Base-by-base conservation (phyloP, 2,113 vertebrate genomes). In the Galbula dea region DNA sequence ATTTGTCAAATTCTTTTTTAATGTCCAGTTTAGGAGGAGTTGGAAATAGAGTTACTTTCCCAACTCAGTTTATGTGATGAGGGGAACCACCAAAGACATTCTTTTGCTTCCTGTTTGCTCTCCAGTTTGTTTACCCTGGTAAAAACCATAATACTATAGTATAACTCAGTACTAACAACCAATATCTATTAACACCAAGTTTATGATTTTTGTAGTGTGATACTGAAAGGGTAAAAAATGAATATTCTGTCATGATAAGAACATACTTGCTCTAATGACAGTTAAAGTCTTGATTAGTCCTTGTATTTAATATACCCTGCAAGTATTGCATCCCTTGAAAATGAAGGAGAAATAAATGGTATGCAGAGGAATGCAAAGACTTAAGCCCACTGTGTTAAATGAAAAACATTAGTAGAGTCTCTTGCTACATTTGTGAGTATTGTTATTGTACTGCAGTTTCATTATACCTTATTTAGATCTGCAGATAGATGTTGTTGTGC, bases 371-470 rank as follows among this genome's bases (percentile, higher is more conserved):
- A 39, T 16, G 6, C 43, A 54, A 80, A 91, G 41, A 46, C 54
- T 63, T 36, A 45, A 37, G 54, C 19, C 8, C 61, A 13, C 12
- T 43, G 8, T 72, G 45, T 66, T 29, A 49, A n/a, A 46, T 26
- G 10, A 57, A 84, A 61, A 75, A 21, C 4, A 12, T 39, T 36
- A 3, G 61, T 61, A 71, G 30, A 29, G n/a, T 24, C 6, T 39
- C 11, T 66, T 18, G 29, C 58, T 77, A 36, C 15, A 29, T 67
- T 62, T 6, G 19, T 0, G 1, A 11, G 5, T 71, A 59, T 73
- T 1, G 0, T 46, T 52, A 16, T 26, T 37, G 17, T n/a, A 20
- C 24, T 71, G 24, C 1, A 4, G 18, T 61, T 69, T n/a, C 4
- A 2, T 51, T 34, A 29, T 21, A 30, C 9, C 12, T 45, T 32